Conservation (phyloP, 2,888 invertebrate genomes). For the Spodoptera exigua region DNA sequence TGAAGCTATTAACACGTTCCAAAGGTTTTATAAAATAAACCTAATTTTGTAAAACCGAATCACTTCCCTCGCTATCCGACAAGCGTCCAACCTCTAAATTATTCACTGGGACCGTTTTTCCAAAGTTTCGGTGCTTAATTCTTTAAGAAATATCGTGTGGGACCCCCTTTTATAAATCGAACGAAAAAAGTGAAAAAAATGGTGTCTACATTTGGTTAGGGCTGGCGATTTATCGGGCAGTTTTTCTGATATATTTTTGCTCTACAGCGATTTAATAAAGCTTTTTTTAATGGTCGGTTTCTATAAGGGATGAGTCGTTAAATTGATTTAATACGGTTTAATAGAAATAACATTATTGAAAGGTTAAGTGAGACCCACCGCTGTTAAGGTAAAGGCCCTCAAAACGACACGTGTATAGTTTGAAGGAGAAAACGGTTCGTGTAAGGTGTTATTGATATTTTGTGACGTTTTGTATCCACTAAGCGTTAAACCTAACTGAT, state of each 20-base stretch:
- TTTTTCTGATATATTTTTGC: conserved; percentile 33
- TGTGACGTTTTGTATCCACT: too few relatives aligned
- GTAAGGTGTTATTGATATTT: too few relatives aligned
- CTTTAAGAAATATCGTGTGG: conserved; percentile 51
- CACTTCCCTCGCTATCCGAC: conserved; percentile 1
- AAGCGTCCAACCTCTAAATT: conserved; percentile 17
- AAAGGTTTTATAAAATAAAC: too few relatives aligned
- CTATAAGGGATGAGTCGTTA: background rate
- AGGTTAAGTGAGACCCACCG: too few relatives aligned
- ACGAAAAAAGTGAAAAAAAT: conserved; percentile 39
- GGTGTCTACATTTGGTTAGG: conserved; percentile 25
- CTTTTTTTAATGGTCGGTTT: conserved; percentile 6
- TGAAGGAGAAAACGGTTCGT: too few relatives aligned
- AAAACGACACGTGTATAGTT: too few relatives aligned
- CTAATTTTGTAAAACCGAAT: too few relatives aligned
- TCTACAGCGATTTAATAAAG: conserved; percentile 2
- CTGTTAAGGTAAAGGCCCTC: too few relatives aligned
- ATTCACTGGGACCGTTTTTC: conserved; percentile 21
- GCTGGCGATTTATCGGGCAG: conserved; percentile 40
- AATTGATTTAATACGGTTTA: conserved; percentile 3
- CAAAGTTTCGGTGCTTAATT: conserved; percentile 38
- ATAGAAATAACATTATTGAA: background rate
- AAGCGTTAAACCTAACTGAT: too few relatives aligned
- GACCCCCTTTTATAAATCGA: conserved; percentile 49
- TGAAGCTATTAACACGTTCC: too few relatives aligned